These are phyloP conservation scores for Myopa testacea DNA, from an alignment of 2,888 invertebrate species.

Conservation along the genomic window DNA sequence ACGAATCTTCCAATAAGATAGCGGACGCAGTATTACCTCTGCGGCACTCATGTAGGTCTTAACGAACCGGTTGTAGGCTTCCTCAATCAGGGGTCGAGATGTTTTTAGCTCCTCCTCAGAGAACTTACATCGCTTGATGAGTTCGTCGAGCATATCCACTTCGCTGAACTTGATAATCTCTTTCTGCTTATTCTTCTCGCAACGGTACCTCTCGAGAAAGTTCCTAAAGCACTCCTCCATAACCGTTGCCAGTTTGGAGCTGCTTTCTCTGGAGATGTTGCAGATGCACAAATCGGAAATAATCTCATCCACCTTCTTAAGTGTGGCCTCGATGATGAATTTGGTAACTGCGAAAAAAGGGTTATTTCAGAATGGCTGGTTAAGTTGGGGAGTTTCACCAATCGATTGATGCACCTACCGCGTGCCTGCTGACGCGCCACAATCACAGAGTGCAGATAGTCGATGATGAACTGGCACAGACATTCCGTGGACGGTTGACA, in stretches of 20 bases:
- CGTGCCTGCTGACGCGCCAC: constrained; percentile 72
- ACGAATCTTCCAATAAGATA: background rate
- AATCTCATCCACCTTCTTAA: constrained; percentile 61
- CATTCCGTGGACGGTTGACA: constrained; percentile 72
- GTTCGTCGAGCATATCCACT: constrained; percentile 60
- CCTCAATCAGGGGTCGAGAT: constrained; percentile 60
- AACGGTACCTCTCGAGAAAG: constrained; percentile 58
- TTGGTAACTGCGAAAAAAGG: constrained; percentile 53
- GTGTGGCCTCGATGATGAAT: constrained; percentile 57
- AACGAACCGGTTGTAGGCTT: constrained; percentile 63
- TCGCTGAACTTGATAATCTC: constrained; percentile 57
- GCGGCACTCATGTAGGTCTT: constrained; percentile 60
- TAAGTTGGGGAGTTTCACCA: no score
- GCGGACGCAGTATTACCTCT: constrained; percentile 47
- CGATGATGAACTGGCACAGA: constrained; percentile 76
- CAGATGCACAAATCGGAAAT: constrained; percentile 60
- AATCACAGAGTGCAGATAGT: constrained; percentile 76
- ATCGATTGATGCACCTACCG: constrained; percentile 50
- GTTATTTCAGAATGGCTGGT: background rate
- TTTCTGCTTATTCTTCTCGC: constrained; percentile 53
- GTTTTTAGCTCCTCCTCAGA: constrained; percentile 58
- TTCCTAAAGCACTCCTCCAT: constrained; percentile 63
- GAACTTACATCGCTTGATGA: constrained; percentile 60
- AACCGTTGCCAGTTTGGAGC: constrained; percentile 55
- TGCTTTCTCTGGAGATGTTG: constrained; percentile 57